Conservation (phyloP, 2,797 vertebrate species). For the Hypotaenidia philippensis region DNA sequence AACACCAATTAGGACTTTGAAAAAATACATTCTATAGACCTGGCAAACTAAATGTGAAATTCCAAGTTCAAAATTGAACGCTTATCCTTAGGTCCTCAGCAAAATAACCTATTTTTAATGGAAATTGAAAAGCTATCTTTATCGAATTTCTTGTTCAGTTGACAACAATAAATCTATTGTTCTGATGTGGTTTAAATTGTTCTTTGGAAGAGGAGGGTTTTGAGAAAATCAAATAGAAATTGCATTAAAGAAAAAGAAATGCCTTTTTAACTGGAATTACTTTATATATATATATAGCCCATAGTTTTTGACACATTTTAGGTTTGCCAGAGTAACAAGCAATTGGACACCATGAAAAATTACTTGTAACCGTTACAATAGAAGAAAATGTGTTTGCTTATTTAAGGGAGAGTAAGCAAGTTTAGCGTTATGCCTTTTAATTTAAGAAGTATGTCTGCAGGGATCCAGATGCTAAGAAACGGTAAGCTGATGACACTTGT, state of each 20-base stretch:
- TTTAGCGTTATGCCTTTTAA: neutral
- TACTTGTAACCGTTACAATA: neutral
- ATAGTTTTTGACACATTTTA: conserved; percentile 8
- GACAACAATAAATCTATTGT: conserved; percentile 47
- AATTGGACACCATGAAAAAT: conserved; percentile 5
- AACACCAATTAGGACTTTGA: neutral
- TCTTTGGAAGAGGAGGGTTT: neutral
- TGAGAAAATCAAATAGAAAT: conserved; percentile 44
- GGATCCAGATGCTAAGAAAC: conserved; percentile 7
- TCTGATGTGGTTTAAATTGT: conserved; percentile 31
- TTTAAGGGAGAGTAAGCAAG: conserved; percentile 5
- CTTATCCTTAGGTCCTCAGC: neutral
- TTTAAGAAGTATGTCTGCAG: conserved; percentile 15
- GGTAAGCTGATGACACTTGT: neutral
- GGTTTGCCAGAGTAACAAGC: neutral
- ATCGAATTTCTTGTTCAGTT: conserved; percentile 12
- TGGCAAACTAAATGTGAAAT: neutral
- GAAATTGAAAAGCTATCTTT: conserved; percentile 19
- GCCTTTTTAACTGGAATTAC: conserved; percentile 28
- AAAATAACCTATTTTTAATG: conserved; percentile 38
- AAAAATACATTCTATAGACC: neutral
- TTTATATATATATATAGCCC: neutral
- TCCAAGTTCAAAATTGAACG: conserved; percentile 10
- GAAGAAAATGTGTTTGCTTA: conserved; percentile 4
- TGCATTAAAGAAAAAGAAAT: conserved; percentile 26